Base-by-base conservation (phyloP, 2,888 invertebrate species). In the Strigamia maritima region DNA sequence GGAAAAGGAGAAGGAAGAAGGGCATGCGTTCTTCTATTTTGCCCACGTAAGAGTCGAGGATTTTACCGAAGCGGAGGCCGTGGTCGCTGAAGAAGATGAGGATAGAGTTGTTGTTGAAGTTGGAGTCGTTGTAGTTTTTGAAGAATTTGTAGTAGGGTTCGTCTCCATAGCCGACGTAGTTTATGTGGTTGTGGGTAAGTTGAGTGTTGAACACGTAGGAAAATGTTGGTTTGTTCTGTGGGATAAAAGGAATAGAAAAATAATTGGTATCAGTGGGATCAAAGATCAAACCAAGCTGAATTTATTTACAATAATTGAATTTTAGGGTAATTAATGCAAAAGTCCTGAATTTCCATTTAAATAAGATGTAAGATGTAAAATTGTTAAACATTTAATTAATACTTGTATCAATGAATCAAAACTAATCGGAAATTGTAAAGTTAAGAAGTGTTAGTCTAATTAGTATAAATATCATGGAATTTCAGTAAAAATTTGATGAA, bases 1-100 rank as follows among this genome's bases (percentile, higher is more conserved):
- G 97, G 80, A 94, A 85, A 3, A 91, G 85, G 0, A 94, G 86
- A 82, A 92, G 91, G 40, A 94, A 88, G 81, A 95, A 91, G 0
- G 97, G 97, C 79, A 95, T 88, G 75, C 95, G 90, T 85, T 95
- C 96, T 86, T 97, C 97, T 84, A 95, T 88, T 84, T 86, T 85
- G 0, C 87, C 88, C 35, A 95, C 94, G 80, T 84, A 85, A 0
- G 85, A 85, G 65, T 83, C 82, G 44, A 85, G 82, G 40, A 86
- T 85, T 54, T 82, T 81, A 3, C 85, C 86, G 77, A 85, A 85
- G 26, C 87, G 82, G 81, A 85, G 84, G 12, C 87, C 87, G 80
- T 87, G 87, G 79, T 87, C 87, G 80, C 86, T 86, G 81, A 85
- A 82, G 44, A 83, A 81, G n/a, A 83, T 31, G 7, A 83, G 54